Conservation (phyloP, 2,113 vertebrate genomes). For the Pseudolaguvia tuberculata region DNA sequence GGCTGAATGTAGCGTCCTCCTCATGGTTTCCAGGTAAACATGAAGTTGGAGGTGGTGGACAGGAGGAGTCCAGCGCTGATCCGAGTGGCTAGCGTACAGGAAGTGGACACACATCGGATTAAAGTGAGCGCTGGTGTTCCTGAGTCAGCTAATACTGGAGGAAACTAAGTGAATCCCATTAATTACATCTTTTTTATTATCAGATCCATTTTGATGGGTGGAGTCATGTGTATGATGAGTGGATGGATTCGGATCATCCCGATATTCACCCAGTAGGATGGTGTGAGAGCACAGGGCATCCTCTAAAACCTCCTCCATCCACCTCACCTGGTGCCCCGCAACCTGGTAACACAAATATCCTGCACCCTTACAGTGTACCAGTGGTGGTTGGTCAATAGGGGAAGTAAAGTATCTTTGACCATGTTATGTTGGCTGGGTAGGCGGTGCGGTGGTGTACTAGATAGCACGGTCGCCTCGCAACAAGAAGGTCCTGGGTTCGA, state of each 20-base stretch:
- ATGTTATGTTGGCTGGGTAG: too few species aligned
- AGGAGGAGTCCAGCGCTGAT: slow-evolving; percentile 87
- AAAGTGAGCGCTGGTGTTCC: slow-evolving; percentile 70
- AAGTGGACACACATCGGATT: slow-evolving; percentile 89
- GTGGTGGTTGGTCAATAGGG: too few species aligned
- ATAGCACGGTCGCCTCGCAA: too few species aligned
- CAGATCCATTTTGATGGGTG: slow-evolving; percentile 96
- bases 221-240: slow-evolving; percentile 92
- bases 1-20: slow-evolving; percentile 70
- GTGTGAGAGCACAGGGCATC: slow-evolving; percentile 89
- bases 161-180: neutral
- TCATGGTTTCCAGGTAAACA: slow-evolving; percentile 86
- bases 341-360: slow-evolving; percentile 51
- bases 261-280: slow-evolving; percentile 93
- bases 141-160: neutral
- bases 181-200: neutral
- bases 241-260: slow-evolving; percentile 91
- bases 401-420: too few species aligned
- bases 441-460: too few species aligned
- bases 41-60: slow-evolving; percentile 95
- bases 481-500: too few species aligned
- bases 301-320: slow-evolving; percentile 80
- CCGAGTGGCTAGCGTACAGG: slow-evolving; percentile 86
- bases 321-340: slow-evolving; percentile 63
- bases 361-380: neutral